Evolutionary conservation across 1,140 invertebrate genomes (phyloP).

Genomic region (Rhopalosiphum padi): DNA sequence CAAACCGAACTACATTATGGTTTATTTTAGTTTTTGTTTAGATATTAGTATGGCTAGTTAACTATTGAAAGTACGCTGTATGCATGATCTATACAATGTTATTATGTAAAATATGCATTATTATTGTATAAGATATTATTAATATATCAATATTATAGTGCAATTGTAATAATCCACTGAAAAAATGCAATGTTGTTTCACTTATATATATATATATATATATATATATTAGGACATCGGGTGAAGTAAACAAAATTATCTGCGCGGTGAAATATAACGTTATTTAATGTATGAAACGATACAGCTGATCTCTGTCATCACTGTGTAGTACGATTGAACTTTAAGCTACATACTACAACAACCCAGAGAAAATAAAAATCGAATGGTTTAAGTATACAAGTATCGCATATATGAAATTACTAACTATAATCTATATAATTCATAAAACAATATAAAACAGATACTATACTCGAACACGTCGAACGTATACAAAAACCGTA

Average conservation of each 20-base stretch:
- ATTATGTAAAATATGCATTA: not conserved
- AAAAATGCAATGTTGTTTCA: not conserved
- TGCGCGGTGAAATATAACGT: not conserved
- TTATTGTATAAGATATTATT: not conserved
- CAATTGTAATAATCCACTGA: not conserved
- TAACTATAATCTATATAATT: not conserved
- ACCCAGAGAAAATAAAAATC: not conserved
- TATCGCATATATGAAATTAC: not conserved
- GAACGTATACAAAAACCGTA: not conserved
- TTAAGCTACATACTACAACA: not conserved
- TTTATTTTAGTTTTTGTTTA: not conserved
- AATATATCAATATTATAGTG: not conserved
- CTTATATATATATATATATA: not conserved
- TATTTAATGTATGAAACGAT: not conserved
- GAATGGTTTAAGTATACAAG: not conserved
- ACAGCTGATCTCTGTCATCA: not conserved
- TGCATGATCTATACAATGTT: not conserved
- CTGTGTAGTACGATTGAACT: not conserved
- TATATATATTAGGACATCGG: not conserved
- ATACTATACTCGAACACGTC: not conserved
- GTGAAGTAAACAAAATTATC: not conserved
- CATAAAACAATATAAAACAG: slow-evolving; percentile 15
- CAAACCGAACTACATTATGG: not conserved
- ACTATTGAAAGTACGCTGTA: not conserved
- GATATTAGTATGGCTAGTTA: not conserved